Conservation (phyloP, 2,113 vertebrate genomes). For the Lepus europaeus region DNA sequence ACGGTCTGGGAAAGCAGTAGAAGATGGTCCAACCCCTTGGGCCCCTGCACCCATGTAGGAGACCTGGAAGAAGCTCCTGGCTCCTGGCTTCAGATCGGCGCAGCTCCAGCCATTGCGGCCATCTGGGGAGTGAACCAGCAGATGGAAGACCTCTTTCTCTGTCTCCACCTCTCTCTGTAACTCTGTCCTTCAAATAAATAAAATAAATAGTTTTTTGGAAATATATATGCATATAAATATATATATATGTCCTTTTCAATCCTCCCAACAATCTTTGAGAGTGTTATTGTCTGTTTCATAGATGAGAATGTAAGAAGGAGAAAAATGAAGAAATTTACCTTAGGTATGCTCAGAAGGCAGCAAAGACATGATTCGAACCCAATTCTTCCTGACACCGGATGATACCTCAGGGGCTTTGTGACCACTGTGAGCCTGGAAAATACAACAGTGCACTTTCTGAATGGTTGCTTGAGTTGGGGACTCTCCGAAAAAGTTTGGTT, state of each 20-base stretch:
- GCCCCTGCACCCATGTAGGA: no score
- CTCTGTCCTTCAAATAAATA: no score
- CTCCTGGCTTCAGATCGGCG: no score
- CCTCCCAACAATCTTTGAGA: no score
- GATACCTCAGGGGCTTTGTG: background rate
- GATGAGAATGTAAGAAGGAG: background rate
- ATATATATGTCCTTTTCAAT: background rate
- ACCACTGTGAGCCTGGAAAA: background rate
- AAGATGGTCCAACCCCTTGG: no score
- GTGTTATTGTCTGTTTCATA: constrained; percentile 13
- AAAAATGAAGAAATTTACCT: constrained; percentile 4
- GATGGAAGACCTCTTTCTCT: no score
- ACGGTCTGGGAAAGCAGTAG: no score
- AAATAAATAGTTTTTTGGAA: no score
- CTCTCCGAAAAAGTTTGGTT: background rate
- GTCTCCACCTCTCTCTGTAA: no score
- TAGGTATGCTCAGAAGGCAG: constrained; percentile 43
- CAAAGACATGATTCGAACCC: background rate
- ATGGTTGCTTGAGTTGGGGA: background rate
- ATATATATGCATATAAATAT: background rate
- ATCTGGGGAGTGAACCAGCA: no score
- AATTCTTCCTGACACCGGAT: background rate
- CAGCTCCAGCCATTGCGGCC: no score
- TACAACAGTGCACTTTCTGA: background rate
- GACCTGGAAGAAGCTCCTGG: no score